phyloP scores from a whole-genome alignment of 2,888 invertebrate species.

The Gonocerus acuteangulatus region DNA sequence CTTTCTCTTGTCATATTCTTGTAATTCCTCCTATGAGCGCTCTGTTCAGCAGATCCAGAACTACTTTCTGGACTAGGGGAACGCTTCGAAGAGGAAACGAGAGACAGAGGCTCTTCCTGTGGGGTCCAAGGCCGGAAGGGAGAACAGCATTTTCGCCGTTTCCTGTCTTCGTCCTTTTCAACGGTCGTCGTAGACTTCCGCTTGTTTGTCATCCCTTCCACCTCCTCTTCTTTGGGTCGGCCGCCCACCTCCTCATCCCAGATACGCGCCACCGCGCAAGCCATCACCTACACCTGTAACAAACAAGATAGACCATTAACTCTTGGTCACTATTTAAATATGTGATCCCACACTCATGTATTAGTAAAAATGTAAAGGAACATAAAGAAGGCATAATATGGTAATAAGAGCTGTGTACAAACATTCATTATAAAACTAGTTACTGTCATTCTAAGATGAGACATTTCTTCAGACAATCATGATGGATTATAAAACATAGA shows the following conservation, averaged over 20 bases:
- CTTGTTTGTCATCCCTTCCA: constrained; percentile 7
- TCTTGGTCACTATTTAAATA: too few species aligned
- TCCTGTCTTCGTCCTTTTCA: constrained; percentile 19
- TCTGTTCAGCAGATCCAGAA: neutral
- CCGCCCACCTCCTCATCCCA: constrained; percentile 31
- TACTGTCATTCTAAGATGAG: too few species aligned
- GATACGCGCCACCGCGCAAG: constrained; percentile 30
- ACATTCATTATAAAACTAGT: too few species aligned
- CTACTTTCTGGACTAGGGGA: constrained; percentile 7
- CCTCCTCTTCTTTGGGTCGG: constrained; percentile 19
- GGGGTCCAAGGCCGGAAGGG: constrained; percentile 31
- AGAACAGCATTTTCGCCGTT: constrained; percentile 21
- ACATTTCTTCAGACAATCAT: too few species aligned
- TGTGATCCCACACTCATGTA: too few species aligned
- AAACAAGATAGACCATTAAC: too few species aligned
- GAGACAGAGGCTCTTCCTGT: constrained; percentile 20
- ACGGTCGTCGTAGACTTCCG: constrained; percentile 17
- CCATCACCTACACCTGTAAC: constrained; percentile 25
- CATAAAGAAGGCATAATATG: too few species aligned
- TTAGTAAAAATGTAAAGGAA: too few species aligned
- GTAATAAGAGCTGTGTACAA: too few species aligned
- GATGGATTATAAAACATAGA: too few species aligned
- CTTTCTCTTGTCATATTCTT: constrained; percentile 92
- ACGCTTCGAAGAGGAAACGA: constrained; percentile 1
- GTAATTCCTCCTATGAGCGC: constrained; percentile 57